Evolutionary conservation across 1,140 invertebrate genomes (phyloP), one percentile per base, ranked within the genome.

Genomic region (Zaprionus taronus): DNA sequence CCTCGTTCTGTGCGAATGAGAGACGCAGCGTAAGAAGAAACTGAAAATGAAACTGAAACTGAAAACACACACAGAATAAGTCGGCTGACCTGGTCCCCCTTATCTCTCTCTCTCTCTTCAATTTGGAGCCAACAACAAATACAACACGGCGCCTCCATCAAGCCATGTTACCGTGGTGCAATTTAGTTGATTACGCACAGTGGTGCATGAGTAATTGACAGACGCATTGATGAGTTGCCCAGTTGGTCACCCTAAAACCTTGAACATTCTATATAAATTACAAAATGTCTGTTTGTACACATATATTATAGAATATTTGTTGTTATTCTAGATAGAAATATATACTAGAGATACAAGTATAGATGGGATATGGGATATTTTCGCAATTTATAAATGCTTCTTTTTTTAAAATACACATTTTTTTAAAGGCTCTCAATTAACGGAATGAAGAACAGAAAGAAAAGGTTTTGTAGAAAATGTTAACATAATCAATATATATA

Each of bases 111-210:
- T 24, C 24, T 26, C 24, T 26, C 51, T 15, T 53, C 12, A 41
- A 44, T 11, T 56, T 56, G 22, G 24, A 56, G 53, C 44, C 14
- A n/a, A 47, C 61, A 63, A 61, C 58, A 62, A 49, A 4, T 12
- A 11, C 36, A 7, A 74, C 49, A 70, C 55, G 61, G 34, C 55
- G 44, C 44, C 67, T 31, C 38, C 72, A 51, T 64, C 60, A 53
- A 64, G 67, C 36, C 67, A 57, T 49, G 41, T 47, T 65, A 64
- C 66, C 67, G 72, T 62, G 36, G 41, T 58, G 24, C 60, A 63
- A 28, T 61, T 47, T 12, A n/a, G 56, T 58, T 61, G 53, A 64
- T 72, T 64, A 60, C n/a, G 61, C 73, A 76, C 67, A 70, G 51
- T 71, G 67, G 53, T 41, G 14, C 12, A 2, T 12, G 0, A n/a